Conservation (phyloP, 2,888 invertebrate species). For the Rhyacophila evoluta region DNA sequence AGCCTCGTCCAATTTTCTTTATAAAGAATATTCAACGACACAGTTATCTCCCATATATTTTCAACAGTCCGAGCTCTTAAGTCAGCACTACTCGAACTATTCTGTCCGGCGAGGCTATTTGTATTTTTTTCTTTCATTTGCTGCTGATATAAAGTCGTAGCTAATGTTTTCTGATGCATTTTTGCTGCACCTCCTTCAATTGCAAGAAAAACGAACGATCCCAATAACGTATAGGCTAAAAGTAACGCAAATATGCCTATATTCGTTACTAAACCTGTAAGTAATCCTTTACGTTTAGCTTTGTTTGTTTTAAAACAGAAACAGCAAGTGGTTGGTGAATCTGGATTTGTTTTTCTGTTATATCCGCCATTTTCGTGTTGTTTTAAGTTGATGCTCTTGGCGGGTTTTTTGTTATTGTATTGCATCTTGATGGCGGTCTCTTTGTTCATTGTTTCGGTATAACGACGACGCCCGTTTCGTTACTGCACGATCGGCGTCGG, state of each 20-base stretch:
- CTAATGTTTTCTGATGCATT: slow-evolving; percentile 68
- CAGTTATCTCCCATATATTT: slow-evolving; percentile 92
- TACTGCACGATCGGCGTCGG: background rate
- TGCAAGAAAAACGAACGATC: slow-evolving; percentile 86
- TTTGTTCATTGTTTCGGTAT: slow-evolving; percentile 38
- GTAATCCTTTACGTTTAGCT: slow-evolving; percentile 66
- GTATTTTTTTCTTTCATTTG: slow-evolving; percentile 63
- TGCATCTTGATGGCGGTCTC: slow-evolving; percentile 47
- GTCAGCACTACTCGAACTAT: slow-evolving; percentile 62
- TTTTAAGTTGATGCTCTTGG: slow-evolving; percentile 36
- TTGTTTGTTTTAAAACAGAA: slow-evolving; percentile 68
- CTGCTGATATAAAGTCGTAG: slow-evolving; percentile 61
- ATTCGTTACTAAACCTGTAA: slow-evolving; percentile 82
- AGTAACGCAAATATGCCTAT: slow-evolving; percentile 84
- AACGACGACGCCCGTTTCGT: background rate
- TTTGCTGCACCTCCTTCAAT: slow-evolving; percentile 79
- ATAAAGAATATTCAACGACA: slow-evolving; percentile 86
- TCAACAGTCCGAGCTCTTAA: slow-evolving; percentile 78
- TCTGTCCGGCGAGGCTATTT: slow-evolving; percentile 61
- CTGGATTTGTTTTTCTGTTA: slow-evolving; percentile 32
- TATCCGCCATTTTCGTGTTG: slow-evolving; percentile 26
- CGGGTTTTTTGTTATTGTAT: slow-evolving; percentile 41
- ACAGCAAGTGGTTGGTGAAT: slow-evolving; percentile 63
- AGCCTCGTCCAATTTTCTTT: slow-evolving; percentile 90
- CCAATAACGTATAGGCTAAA: slow-evolving; percentile 80